Evolutionary conservation across 2,113 vertebrate species (phyloP), one percentile per base, ranked within the genome.

Genomic region (Nyctereutes procyonoides): DNA sequence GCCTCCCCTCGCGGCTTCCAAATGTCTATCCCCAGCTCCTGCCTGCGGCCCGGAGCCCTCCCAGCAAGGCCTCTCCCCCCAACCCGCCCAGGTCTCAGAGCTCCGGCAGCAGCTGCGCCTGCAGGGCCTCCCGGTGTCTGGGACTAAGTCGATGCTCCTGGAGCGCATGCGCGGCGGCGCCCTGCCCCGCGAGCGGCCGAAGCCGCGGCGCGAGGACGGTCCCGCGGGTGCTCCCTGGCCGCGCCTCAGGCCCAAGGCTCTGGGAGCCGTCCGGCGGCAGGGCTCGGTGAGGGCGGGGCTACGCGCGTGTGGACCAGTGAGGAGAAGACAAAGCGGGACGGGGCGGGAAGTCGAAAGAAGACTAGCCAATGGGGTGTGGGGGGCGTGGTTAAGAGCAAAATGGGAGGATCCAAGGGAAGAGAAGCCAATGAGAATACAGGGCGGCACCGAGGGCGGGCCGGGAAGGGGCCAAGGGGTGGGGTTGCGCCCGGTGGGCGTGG

Each of bases 91-190:
- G 99, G 99, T 99, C 96, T 99, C 99, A 1, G 99, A 99, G 98
- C 98, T 99, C 73, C 98, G 99, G 4, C 99, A 99, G 97, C 99
- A 99, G 98, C 98, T 99, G 90, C 99, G 99, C 35, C 99, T 99
- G 97, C 98, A 99, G 3, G 99, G 99, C 90, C 99, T 99, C 79
- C 99, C 99, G 0, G 99, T 99, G 82, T 99, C 99, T 0, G 99
- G 99, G 88, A 99, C 99, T 81, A 99, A 99, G 96, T 98, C 99
- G 3, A 98, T 98, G 43, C 98, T 99, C 60, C 94, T 99, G 92
- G 99, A 99, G 98, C 99, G 99, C 80, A 99, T 99, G 99, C 99
- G 62, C 96, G 98, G 99, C 48, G 98, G 96, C 80, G 97, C 93
- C 91, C 98, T 76, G 65, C 97, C 93, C 95, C 98, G 96, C 79